A percentile compares a stretch with the other conserved stretches of the same genome.
Conservation (phyloP, 2,113 vertebrate genomes). For the Pithys albifrons region DNA sequence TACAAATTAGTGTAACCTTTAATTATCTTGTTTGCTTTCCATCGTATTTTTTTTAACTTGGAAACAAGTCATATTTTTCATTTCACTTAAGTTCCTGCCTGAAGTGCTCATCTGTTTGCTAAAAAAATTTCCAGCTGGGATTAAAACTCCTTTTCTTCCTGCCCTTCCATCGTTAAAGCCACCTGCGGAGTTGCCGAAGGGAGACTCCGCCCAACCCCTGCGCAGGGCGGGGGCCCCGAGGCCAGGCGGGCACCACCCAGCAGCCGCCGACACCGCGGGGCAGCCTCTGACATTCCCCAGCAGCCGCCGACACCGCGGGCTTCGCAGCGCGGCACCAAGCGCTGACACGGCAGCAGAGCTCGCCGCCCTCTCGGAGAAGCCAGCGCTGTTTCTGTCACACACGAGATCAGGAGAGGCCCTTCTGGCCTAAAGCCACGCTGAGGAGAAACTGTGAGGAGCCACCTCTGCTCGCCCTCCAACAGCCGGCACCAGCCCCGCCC, state of each 20-base stretch:
- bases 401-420: rapidly evolving
- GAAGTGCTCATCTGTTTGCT: rapidly evolving
- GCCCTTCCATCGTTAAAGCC: neutral
- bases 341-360: no score
- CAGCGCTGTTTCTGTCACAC: neutral
- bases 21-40: neutral
- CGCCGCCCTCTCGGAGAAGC: neutral
- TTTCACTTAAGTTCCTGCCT: neutral
- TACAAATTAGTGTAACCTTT: neutral
- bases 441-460: no score
- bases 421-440: neutral
- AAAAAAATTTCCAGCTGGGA: neutral
- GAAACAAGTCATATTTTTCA: neutral
- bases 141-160: neutral
- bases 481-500: no score
- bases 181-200: rapidly evolving
- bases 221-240: rapidly evolving
- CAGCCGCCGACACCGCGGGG: rapidly evolving
- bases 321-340: neutral
- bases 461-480: no score
- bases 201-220: neutral
- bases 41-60: neutral
- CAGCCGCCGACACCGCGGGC: rapidly evolving
- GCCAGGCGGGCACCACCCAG: neutral
- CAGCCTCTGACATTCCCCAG: no score